Percentiles rank a stretch among this genome's conserved stretches.
Conservation (phyloP, 1,140 invertebrate species). For the Argopecten irradians region DNA sequence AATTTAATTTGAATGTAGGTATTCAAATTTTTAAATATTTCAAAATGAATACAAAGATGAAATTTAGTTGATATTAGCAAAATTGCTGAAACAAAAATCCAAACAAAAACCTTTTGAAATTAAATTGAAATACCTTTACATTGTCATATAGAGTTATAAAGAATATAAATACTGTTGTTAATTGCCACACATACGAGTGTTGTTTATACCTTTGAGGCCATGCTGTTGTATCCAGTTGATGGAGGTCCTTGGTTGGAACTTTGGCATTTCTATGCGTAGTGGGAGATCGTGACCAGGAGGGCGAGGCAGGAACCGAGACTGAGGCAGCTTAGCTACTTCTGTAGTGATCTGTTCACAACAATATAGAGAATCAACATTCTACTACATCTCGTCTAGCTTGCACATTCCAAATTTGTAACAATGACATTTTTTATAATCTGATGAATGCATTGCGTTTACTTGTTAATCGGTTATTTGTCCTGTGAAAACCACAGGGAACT, state of each 20-base stretch:
- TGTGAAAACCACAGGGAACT: too few relatives aligned
- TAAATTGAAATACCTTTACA: neutral
- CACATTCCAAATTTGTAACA: too few relatives aligned
- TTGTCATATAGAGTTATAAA: too few relatives aligned
- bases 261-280: conserved; percentile 71
- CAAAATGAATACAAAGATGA: neutral
- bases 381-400: neutral
- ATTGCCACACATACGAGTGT: too few relatives aligned
- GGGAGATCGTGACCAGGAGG: conserved; percentile 76
- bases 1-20: neutral
- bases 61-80: neutral
- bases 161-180: too few relatives aligned
- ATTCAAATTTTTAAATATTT: neutral
- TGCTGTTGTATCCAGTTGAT: conserved; percentile 75
- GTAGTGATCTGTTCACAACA: conserved; percentile 67
- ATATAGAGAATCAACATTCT: neutral
- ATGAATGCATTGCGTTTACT: too few relatives aligned
- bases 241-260: conserved; percentile 73
- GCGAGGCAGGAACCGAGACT: conserved; percentile 74
- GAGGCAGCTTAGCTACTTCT: conserved; percentile 75
- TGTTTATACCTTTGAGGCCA: conserved; percentile 74
- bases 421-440: too few relatives aligned
- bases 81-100: neutral
- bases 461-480: too few relatives aligned
- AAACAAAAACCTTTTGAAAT: neutral